Evolutionary conservation across 2,797 vertebrate genomes (phyloP), one percentile per base, ranked within the genome.

Genomic region (Platalea minor): DNA sequence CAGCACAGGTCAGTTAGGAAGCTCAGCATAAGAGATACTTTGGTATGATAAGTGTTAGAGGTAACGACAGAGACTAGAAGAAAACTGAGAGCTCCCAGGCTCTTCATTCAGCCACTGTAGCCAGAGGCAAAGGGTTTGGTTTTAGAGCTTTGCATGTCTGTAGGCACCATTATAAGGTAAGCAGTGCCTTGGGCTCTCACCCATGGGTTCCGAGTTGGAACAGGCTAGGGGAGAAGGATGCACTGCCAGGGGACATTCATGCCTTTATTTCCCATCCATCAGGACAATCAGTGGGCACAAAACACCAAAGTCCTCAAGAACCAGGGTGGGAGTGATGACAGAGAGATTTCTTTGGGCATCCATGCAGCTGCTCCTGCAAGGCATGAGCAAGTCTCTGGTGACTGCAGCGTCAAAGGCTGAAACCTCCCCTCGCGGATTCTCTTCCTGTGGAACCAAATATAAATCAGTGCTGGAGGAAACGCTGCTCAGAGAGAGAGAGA

Each of bases 391-490:
- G 63, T 88, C 91, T 53, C 91, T 86, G 59, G 50, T 50, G 89
- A 48, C 54, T 35, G 8, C 0, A 0, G 25, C 79, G 89, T 81
- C 78, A 86, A 85, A 96, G 77, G 59, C 43, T 70, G 63, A 94
- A 93, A 65, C 9, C 25, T 97, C 76, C 87, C 89, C 64, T 68
- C 48, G 73, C 0, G 29, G 45, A 51, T 84, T 69, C 59, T 88
- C 48, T 95, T 97, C 95, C 94, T 86, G 79, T 43, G 67, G 85
- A 96, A 90, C 54, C 59, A 74, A 76, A 53, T 45, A 94, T 97
- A 96, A 95, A 96, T 96, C 91, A 94, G 35, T 56, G 48, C 46
- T 84, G 60, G 50, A 95, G 95, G 93, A 97, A 97, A 82, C 25
- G 39, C 65, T 89, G 76, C 76, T 96, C 25, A 67, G 76, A 83